Percentiles rank a stretch among this genome's conserved stretches.
Conservation (phyloP, 2,888 invertebrate species). For the Spicauda simplicius region DNA sequence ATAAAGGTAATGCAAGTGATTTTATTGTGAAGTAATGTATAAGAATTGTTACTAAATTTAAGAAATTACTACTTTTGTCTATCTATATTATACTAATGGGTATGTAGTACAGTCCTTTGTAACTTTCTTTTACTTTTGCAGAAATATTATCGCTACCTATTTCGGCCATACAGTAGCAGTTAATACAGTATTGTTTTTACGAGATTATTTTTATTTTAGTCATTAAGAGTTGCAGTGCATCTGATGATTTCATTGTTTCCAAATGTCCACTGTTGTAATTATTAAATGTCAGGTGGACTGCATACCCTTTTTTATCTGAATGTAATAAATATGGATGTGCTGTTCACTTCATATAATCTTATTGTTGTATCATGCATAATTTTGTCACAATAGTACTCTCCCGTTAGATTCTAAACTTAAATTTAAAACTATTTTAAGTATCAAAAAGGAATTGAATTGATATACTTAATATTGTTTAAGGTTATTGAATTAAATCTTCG, state of each 20-base stretch:
- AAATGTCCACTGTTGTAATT: too few relatives aligned
- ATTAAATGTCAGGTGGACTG: too few relatives aligned
- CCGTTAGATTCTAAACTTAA: slow-evolving; percentile 11
- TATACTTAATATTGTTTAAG: slow-evolving; percentile 28
- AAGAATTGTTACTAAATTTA: slow-evolving; percentile 11
- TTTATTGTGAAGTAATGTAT: slow-evolving; percentile 5
- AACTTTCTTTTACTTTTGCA: background rate
- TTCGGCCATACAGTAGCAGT: background rate
- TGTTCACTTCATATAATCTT: background rate
- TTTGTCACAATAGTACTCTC: background rate
- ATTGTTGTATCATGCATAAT: background rate
- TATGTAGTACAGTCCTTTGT: background rate
- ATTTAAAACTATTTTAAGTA: slow-evolving; percentile 37
- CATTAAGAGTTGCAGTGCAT: too few relatives aligned
- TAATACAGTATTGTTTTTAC: background rate
- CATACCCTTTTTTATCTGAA: too few relatives aligned
- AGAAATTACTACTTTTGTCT: background rate
- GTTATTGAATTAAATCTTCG: slow-evolving; percentile 13
- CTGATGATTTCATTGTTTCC: too few relatives aligned
- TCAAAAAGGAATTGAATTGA: slow-evolving; percentile 67
- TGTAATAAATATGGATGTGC: too few relatives aligned
- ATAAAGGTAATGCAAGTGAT: slow-evolving; percentile 8
- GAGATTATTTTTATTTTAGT: too few relatives aligned
- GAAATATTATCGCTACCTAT: background rate
- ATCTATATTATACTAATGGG: background rate